Base-by-base conservation (phyloP, 2,888 invertebrate genomes). In the Scaptodrosophila latifasciaeformis region DNA sequence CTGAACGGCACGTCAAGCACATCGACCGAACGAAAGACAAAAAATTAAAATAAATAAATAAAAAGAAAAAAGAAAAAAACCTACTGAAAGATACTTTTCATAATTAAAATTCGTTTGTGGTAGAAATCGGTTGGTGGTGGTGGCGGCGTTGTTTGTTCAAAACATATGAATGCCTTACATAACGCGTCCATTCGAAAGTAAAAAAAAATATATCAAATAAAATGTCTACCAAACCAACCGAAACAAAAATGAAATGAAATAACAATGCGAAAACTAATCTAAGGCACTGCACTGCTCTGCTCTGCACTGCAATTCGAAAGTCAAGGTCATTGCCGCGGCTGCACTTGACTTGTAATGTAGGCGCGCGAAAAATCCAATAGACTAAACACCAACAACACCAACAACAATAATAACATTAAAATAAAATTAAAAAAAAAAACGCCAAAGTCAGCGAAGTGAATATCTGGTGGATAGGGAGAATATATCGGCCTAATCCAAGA, bases 31-130 rank as follows among this genome's bases (percentile, higher is more conserved):
- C 27, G 37, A 29, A 31, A 37, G 45, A n/a, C 24, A 35, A 35
- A 9, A 17, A 42, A 4, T 17, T 39, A 39, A 18, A 13, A 13
- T 7, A 39, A n/a, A 39, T 7, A 39, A n/a, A 15, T 3, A 15
- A 4, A 5, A 39, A 18, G 2, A 39, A 4, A 15, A 4, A 39
- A n/a, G 18, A 15, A 39, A 4, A 39, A 34, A 4, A 34, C 3
- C 10, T 34, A 34, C 29, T 15, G 13, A 29, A 19, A 37, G 37
- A 37, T 37, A 15, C 2, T 75, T 68, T 65, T 77, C 67, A 80
- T 77, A 77, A 70, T 79, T 72, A 42, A 64, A 53, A 72, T 72
- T 59, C 76, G 58, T 79, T 57, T 71, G 54, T 12, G 40, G 27
- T 4, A 9, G 27, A 27, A 4, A 27, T 9, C 5, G 27, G 5